Conservation (phyloP, 2,888 invertebrate genomes). For the Polyommatus iphigenia region DNA sequence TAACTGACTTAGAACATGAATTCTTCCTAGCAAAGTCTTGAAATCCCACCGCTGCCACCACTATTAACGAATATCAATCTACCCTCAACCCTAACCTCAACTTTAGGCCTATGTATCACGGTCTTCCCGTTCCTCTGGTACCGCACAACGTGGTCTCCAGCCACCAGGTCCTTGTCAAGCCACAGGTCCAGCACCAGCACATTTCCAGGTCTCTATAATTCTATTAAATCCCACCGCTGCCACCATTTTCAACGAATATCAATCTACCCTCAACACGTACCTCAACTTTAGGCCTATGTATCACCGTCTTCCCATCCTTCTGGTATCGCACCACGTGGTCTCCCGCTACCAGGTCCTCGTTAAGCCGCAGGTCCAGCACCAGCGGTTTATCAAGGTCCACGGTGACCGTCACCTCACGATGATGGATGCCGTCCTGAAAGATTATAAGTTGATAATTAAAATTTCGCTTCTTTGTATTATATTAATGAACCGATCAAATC, state of each 20-base stretch:
- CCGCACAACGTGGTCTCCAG: slow-evolving; percentile 83
- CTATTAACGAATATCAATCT: not conserved
- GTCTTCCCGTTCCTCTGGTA: slow-evolving; percentile 79
- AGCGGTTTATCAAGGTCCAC: slow-evolving; percentile 84
- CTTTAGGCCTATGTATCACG: slow-evolving; percentile 76
- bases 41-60: not conserved
- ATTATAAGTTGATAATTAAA: not conserved
- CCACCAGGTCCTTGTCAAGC: slow-evolving; percentile 41
- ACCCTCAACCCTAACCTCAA: slow-evolving; percentile 62
- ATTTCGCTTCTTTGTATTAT: too few species aligned
- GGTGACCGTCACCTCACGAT: slow-evolving; percentile 79
- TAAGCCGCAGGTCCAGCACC: slow-evolving; percentile 85
- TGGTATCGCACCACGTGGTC: slow-evolving; percentile 84
- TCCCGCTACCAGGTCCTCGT: slow-evolving; percentile 85
- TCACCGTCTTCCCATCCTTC: slow-evolving; percentile 73
- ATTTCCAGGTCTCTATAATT: too few species aligned
- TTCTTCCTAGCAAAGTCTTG: too few species aligned
- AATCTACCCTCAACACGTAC: slow-evolving; percentile 52
- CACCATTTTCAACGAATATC: too few species aligned
- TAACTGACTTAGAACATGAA: too few species aligned
- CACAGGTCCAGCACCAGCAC: slow-evolving; percentile 70
- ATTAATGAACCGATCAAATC: too few species aligned
- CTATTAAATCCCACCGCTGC: too few species aligned
- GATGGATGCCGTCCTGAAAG: slow-evolving; percentile 65
- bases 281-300: slow-evolving; percentile 77